phyloP scores from a whole-genome alignment of 2,888 invertebrate genomes.

The Heliconius hortense region DNA sequence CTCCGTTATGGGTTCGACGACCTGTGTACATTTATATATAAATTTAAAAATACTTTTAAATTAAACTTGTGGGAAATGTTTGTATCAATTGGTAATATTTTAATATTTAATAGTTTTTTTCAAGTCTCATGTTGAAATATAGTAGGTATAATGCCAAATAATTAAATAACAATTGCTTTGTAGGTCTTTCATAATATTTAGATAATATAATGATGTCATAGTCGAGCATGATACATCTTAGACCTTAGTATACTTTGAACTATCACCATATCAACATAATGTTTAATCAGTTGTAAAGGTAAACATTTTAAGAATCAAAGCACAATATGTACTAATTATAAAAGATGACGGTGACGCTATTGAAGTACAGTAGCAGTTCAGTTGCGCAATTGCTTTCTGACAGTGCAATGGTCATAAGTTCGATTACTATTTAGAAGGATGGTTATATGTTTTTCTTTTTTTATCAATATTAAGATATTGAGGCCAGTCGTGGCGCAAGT shows the following conservation, averaged over 20 bases:
- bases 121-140: neutral
- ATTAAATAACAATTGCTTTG: neutral
- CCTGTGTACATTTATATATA: slow-evolving; percentile 29
- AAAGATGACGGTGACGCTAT: neutral
- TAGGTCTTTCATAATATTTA: slow-evolving; percentile 3
- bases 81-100: slow-evolving; percentile 24
- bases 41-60: slow-evolving; percentile 30
- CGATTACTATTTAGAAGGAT: neutral
- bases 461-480: neutral
- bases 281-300: slow-evolving; percentile 1
- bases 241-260: slow-evolving; percentile 6
- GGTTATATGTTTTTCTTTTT: neutral
- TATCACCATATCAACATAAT: neutral
- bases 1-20: slow-evolving; percentile 38
- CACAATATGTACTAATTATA: neutral
- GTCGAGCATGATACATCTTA: neutral
- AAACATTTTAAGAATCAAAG: slow-evolving; percentile 5
- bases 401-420: neutral
- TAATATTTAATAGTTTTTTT: neutral
- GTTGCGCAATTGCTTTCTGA: neutral
- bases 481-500: too few relatives aligned
- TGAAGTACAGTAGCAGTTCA: neutral
- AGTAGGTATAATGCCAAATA: neutral
- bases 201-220: slow-evolving; percentile 13
- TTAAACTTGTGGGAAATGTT: slow-evolving; percentile 22